phyloP scores from a whole-genome alignment of 2,113 vertebrate genomes.

The Ovis aries region DNA sequence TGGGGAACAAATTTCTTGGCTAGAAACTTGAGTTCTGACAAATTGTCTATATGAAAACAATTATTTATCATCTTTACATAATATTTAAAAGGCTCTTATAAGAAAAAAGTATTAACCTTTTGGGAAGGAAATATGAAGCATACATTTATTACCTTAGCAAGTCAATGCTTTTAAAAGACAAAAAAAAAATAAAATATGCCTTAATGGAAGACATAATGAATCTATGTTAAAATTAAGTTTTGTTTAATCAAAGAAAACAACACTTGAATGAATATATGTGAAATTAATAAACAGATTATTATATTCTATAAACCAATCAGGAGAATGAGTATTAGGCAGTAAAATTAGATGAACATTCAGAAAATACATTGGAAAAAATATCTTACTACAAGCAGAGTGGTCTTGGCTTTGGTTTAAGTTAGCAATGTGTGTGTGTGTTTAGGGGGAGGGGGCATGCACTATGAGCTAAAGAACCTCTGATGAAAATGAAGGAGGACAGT shows the following conservation, averaged over 20 bases:
- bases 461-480: not conserved
- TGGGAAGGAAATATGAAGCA: not conserved
- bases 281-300: not conserved
- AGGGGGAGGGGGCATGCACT: fast-evolving
- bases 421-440: not conserved
- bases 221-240: not conserved
- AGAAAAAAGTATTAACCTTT: not conserved
- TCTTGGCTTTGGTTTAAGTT: not conserved
- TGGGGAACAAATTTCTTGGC: not conserved
- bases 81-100: not conserved
- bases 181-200: not conserved
- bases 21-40: not conserved
- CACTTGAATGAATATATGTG: not conserved
- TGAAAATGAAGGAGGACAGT: not conserved
- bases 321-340: not conserved
- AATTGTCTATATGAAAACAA: not conserved
- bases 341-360: not conserved
- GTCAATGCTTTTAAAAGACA: not conserved
- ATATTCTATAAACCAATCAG: not conserved
- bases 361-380: not conserved
- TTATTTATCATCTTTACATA: not conserved
- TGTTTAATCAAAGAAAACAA: not conserved
- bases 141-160: not conserved
- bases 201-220: not conserved
- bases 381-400: not conserved